Evolutionary conservation across 2,113 vertebrate species (phyloP).

Genomic region (Tachysurus vachellii): DNA sequence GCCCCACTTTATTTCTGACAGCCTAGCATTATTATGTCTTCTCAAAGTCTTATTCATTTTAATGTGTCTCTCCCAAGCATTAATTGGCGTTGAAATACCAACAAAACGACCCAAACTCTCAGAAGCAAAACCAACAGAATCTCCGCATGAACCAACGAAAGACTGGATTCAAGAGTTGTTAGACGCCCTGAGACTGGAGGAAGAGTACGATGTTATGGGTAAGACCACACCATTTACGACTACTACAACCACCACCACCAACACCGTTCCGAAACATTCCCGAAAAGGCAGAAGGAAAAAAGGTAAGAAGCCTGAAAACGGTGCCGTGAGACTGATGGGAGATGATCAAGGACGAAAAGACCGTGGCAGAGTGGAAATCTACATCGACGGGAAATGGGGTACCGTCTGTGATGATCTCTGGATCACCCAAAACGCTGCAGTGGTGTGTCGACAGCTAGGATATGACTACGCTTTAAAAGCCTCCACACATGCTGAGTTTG

Average conservation of each 20-base stretch:
- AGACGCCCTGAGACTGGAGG: conserved; percentile 47
- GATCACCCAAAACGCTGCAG: conserved; percentile 70
- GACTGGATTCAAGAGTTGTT: conserved; percentile 68
- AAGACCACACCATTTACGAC: conserved; percentile 41
- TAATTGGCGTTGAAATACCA: conserved; percentile 67
- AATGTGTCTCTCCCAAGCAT: conserved; percentile 63
- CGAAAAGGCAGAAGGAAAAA: conserved; percentile 64
- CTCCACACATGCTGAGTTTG: conserved; percentile 82
- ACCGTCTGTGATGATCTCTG: conserved; percentile 91
- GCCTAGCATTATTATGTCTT: neutral
- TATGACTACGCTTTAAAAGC: conserved; percentile 77
- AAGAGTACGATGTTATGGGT: neutral
- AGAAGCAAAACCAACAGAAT: conserved; percentile 43
- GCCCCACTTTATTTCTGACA: neutral
- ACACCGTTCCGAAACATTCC: conserved; percentile 47
- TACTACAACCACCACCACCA: conserved; percentile 22
- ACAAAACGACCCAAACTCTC: conserved; percentile 51
- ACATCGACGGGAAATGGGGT: conserved; percentile 79
- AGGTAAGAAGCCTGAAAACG: conserved; percentile 58
- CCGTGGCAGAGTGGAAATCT: conserved; percentile 85
- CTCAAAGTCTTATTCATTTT: neutral
- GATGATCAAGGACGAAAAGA: conserved; percentile 56
- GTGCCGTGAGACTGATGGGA: conserved; percentile 77
- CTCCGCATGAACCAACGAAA: neutral
- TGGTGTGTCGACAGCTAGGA: conserved; percentile 90